A percentile compares a stretch with the other conserved stretches of the same genome.
Conservation (phyloP, 2,797 vertebrate genomes). For the Falco rusticolus region DNA sequence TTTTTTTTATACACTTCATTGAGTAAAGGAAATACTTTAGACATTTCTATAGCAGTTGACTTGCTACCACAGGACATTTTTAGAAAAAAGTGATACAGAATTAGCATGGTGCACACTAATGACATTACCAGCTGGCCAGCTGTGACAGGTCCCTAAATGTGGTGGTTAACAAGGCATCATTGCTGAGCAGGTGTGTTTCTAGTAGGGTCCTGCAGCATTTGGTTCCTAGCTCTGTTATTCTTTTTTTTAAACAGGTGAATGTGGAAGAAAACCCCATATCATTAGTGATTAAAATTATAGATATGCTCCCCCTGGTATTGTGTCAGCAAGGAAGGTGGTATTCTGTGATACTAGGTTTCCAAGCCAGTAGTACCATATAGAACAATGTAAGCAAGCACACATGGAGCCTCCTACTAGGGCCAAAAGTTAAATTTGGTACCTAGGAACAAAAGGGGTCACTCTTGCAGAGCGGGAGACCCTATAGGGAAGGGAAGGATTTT, state of each 20-base stretch:
- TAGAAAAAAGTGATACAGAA: background rate
- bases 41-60: background rate
- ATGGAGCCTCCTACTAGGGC: background rate
- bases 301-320: background rate
- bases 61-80: background rate
- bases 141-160: background rate
- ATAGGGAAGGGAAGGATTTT: background rate
- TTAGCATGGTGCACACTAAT: background rate
- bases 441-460: background rate
- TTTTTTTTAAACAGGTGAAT: background rate
- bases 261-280: background rate
- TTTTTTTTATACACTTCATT: conserved; percentile 22
- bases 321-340: background rate
- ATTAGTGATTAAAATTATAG: background rate
- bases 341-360: background rate
- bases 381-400: background rate
- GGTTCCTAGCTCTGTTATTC: background rate
- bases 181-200: background rate
- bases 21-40: conserved; percentile 32
- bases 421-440: background rate
- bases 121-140: background rate
- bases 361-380: background rate
- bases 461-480: background rate
- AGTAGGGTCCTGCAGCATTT: background rate
- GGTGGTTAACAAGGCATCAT: background rate